Conservation (phyloP, 1,140 invertebrate genomes). For the Apolygus lucorum region DNA sequence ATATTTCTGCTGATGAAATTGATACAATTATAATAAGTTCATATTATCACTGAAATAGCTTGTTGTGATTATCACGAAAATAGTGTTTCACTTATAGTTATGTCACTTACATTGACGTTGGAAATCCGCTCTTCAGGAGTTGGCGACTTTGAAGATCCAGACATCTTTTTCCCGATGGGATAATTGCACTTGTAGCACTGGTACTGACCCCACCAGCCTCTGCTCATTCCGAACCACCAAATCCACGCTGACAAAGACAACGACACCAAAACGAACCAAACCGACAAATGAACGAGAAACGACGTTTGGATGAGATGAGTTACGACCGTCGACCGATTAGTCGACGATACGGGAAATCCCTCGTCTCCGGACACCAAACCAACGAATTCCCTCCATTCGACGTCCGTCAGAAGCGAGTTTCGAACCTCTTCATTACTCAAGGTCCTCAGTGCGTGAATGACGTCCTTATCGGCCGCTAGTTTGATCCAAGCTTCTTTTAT, state of each 20-base stretch:
- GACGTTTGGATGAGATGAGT: too few species aligned
- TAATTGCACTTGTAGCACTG: neutral
- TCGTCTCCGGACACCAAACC: neutral
- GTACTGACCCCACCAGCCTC: neutral
- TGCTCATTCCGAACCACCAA: neutral
- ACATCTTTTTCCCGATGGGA: neutral
- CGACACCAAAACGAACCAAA: neutral
- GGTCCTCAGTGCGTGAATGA: neutral
- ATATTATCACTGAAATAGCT: too few species aligned
- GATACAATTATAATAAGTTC: too few species aligned
- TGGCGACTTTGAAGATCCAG: neutral
- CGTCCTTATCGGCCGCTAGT: neutral
- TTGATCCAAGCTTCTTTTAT: constrained; percentile 5
- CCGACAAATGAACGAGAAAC: too few species aligned
- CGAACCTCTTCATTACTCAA: neutral
- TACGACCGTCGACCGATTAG: too few species aligned
- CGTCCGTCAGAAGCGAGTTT: neutral
- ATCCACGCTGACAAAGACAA: neutral
- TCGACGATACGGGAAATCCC: too few species aligned
- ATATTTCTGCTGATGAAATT: too few species aligned
- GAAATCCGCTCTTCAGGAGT: neutral
- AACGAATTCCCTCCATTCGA: constrained; percentile 1
- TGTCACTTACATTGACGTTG: neutral
- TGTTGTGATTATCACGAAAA: too few species aligned
- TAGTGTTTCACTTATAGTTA: too few species aligned